Percentiles rank a stretch among this genome's conserved stretches.
These are phyloP conservation scores for Sminthurinus signatus DNA, from an alignment of 1,140 invertebrate species.

Conservation along the genomic window DNA sequence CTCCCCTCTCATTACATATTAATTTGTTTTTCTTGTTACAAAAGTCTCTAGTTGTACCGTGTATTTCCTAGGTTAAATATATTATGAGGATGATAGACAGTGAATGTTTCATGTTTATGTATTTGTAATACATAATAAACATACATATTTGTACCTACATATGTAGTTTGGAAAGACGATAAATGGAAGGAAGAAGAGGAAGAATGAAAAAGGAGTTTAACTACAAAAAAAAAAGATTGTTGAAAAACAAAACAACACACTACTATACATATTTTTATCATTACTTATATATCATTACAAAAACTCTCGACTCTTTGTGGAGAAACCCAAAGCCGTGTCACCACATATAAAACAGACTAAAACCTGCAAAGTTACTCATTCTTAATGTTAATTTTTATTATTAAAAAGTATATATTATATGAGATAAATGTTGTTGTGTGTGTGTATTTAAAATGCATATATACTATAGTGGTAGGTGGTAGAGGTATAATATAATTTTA, in stretches of 20 bases:
- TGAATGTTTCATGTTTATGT: background rate
- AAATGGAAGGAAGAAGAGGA: no score
- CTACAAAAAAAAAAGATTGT: background rate
- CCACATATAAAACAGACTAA: conserved; percentile 18
- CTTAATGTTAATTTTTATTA: background rate
- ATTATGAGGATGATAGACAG: no score
- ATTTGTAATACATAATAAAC: background rate
- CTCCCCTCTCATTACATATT: no score
- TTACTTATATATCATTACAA: background rate
- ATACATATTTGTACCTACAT: background rate
- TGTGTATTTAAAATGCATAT: no score
- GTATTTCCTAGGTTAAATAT: no score
- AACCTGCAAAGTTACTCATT: conserved; percentile 25
- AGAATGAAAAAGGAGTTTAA: background rate
- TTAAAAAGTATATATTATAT: background rate
- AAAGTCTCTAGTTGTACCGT: no score
- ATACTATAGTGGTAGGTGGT: no score
- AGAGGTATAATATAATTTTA: no score
- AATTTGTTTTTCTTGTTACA: no score
- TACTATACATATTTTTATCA: conserved; percentile 5
- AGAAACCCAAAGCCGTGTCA: conserved; percentile 1
- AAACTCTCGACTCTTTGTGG: background rate
- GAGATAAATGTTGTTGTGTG: no score
- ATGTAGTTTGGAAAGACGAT: background rate
- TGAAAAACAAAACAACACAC: no score